Evolutionary conservation across 2,113 vertebrate genomes (phyloP), one percentile per base, ranked within the genome.

Genomic region (Apus apus): DNA sequence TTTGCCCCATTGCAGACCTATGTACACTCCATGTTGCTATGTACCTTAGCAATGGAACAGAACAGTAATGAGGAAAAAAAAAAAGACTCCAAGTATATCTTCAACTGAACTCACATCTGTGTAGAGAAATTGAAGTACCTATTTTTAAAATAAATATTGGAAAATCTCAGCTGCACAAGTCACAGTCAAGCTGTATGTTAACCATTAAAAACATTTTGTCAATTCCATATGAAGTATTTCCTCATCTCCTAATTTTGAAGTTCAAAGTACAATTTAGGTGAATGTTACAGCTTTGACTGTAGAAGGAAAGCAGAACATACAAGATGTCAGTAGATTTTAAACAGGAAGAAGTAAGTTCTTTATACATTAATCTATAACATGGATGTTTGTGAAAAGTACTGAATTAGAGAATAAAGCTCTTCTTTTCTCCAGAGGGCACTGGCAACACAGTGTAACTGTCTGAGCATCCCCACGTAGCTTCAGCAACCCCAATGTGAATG

Each of bases 1-100:
- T 89, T 93, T 90, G 38, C 40, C 40, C 18, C 36, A 36, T 36
- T 61, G 67, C 67, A 93, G 83, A 74, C 56, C 65, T 56, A 85
- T 62, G 45, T 81, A 92, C 65, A 83, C 72, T 84, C 94, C 66
- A 87, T n/a, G 46, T 86, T 94, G 78, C 78, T 94, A 60, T 40
- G 85, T 65, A 80, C 56, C 91, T 26, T 38, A 90, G 76, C 66
- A 95, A 23, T 61, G 70, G 70, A 94, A 93, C 36, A 87, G 87
- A 96, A 87, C 5, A 91, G 64, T 87, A 87, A 92, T 25, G 15
- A 22, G 34, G 6, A 27, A 38, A 62, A 14, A 72, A 46, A 67
- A 81, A 87, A 46, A 93, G 82, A 87, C 83, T 71, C 16, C 70
- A 93, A 91, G n/a, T 80, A 20, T n/a, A 87, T 73, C 90, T 71